These are phyloP conservation scores for Sthenelais limicola DNA, from an alignment of 2,888 invertebrate species.

Conservation along the genomic window DNA sequence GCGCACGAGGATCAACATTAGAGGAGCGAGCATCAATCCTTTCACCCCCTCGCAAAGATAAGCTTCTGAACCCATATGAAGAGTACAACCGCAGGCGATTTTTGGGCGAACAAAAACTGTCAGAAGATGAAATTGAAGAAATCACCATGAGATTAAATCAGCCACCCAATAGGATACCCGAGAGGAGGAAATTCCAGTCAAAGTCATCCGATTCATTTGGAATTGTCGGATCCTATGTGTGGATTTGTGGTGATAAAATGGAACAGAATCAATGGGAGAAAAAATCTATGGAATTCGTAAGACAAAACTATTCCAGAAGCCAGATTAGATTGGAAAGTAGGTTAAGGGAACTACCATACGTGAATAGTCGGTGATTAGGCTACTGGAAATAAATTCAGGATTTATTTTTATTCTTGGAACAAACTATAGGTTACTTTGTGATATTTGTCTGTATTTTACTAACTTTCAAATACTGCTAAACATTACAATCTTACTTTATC, in stretches of 20 bases:
- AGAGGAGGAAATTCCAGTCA: too few relatives aligned
- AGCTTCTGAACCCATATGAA: neutral
- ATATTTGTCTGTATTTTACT: too few relatives aligned
- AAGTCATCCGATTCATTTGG: too few relatives aligned
- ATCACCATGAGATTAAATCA: constrained; percentile 3
- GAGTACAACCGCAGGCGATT: constrained; percentile 7
- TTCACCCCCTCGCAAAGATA: neutral
- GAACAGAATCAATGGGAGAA: constrained; percentile 15
- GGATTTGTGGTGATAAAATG: constrained; percentile 22
- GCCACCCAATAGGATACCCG: neutral
- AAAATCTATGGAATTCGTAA: constrained; percentile 10
- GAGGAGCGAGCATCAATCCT: neutral
- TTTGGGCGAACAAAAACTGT: neutral
- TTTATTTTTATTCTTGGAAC: too few relatives aligned
- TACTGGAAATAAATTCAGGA: too few relatives aligned
- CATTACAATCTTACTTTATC: too few relatives aligned
- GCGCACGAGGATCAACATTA: neutral
- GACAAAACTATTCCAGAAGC: too few relatives aligned
- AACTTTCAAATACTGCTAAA: too few relatives aligned
- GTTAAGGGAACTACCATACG: too few relatives aligned
- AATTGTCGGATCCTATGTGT: constrained; percentile 9
- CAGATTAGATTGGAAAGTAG: too few relatives aligned
- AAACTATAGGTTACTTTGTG: too few relatives aligned
- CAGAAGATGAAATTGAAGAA: constrained; percentile 8
- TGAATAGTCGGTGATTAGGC: too few relatives aligned